phyloP scores from a whole-genome alignment of 2,888 invertebrate genomes.

The Ceraclea dissimilis region DNA sequence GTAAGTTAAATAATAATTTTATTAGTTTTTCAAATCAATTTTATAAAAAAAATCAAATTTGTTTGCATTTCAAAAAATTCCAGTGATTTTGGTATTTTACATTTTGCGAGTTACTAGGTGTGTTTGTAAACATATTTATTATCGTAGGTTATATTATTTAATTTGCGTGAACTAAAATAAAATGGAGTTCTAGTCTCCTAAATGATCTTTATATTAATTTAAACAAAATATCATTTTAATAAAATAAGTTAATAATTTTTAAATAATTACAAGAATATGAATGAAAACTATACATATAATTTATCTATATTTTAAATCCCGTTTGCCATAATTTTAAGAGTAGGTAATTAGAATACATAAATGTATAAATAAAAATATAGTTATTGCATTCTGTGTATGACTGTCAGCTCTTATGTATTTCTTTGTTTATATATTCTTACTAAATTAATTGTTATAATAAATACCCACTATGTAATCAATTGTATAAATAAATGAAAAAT shows the following conservation, averaged over 20 bases:
- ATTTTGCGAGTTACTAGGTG: too few relatives aligned
- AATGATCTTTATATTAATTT: neutral
- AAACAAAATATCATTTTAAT: neutral
- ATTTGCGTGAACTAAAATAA: too few relatives aligned
- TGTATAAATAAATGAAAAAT: too few relatives aligned
- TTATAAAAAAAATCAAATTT: neutral
- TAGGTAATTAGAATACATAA: too few relatives aligned
- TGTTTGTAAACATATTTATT: neutral
- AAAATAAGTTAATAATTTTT: neutral
- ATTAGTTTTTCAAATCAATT: neutral
- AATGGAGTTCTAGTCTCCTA: constrained; percentile 2
- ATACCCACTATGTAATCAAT: too few relatives aligned
- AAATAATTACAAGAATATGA: neutral
- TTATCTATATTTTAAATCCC: constrained; percentile 30
- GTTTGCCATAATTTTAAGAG: constrained; percentile 30
- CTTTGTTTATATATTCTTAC: too few relatives aligned
- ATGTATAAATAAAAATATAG: too few relatives aligned
- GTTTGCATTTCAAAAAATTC: neutral
- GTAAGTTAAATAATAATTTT: neutral
- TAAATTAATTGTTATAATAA: too few relatives aligned
- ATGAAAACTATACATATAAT: too few relatives aligned
- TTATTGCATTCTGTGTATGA: too few relatives aligned
- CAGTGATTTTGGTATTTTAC: neutral
- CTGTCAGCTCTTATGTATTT: too few relatives aligned
- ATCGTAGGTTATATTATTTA: too few relatives aligned